Evolutionary conservation across 2,113 vertebrate species (phyloP).

Genomic region (Actinemys pallida): DNA sequence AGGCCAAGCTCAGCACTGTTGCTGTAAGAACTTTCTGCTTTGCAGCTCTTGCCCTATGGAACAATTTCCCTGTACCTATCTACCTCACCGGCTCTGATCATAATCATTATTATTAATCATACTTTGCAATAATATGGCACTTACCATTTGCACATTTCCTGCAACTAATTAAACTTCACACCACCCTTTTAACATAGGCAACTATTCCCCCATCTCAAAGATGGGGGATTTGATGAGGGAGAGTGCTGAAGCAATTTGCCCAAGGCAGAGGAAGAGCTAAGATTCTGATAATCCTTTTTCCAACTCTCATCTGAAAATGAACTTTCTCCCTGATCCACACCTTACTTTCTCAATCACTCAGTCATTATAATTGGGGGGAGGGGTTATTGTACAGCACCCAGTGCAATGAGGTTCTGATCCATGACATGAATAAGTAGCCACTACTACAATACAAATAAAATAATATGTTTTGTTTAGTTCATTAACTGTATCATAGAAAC

Average conservation of each 20-base stretch:
- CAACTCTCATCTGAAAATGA: not conserved
- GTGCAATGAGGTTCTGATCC: no score
- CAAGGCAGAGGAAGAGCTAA: not conserved
- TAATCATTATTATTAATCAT: not conserved
- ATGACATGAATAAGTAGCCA: no score
- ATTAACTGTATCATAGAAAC: not conserved
- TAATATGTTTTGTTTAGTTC: no score
- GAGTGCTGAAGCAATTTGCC: not conserved
- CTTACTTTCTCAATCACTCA: not conserved
- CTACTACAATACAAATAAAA: no score
- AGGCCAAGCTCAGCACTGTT: fast-evolving
- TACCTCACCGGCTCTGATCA: not conserved
- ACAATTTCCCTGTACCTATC: not conserved
- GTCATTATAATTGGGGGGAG: not conserved
- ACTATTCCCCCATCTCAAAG: not conserved
- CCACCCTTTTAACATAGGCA: not conserved
- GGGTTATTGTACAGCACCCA: not conserved
- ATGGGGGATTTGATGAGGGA: not conserved
- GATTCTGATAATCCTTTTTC: not conserved
- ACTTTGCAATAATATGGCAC: not conserved
- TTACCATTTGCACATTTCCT: not conserved
- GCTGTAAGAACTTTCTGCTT: fast-evolving
- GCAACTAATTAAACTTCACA: not conserved
- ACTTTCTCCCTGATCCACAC: conserved; percentile 6
- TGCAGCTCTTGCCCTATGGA: not conserved